These are phyloP conservation scores for Chelonoidis abingdonii DNA, from an alignment of 2,113 vertebrate genomes.

Conservation along the genomic window DNA sequence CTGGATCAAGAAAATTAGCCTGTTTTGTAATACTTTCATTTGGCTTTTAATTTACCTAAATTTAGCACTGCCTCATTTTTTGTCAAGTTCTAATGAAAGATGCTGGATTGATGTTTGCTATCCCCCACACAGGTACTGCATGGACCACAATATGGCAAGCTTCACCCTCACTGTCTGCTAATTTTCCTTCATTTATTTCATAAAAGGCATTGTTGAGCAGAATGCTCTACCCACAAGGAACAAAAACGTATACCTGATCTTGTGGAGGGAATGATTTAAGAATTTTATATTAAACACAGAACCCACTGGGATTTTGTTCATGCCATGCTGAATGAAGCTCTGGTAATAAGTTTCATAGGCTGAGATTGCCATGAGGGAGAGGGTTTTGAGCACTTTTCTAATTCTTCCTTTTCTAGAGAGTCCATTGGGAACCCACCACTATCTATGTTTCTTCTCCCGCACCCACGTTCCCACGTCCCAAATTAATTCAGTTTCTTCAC, in stretches of 20 bases:
- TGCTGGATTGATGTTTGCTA: accelerated
- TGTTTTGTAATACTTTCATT: not conserved
- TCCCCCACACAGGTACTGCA: not conserved
- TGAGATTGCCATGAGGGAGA: not conserved
- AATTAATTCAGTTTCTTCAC: not conserved
- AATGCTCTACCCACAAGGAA: not conserved
- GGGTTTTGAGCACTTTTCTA: not conserved
- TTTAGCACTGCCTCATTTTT: not conserved
- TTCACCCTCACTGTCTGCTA: not conserved
- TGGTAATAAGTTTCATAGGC: not conserved
- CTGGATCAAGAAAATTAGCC: not conserved
- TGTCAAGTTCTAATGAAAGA: not conserved
- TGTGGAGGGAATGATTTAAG: not conserved
- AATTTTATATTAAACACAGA: not conserved
- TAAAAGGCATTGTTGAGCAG: not conserved
- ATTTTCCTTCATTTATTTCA: not conserved
- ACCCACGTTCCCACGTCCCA: conserved; percentile 20
- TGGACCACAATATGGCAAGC: not conserved
- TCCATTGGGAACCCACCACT: conserved; percentile 3
- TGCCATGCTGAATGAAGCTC: not conserved
- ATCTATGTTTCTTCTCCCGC: not conserved
- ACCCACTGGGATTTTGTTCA: accelerated
- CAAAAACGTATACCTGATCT: not conserved
- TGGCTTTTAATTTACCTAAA: not conserved
- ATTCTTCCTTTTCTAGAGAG: not conserved